Evolutionary conservation across 1,140 invertebrate species (phyloP), one percentile per base, ranked within the genome.

Genomic region (Brachionus manjavacas): DNA sequence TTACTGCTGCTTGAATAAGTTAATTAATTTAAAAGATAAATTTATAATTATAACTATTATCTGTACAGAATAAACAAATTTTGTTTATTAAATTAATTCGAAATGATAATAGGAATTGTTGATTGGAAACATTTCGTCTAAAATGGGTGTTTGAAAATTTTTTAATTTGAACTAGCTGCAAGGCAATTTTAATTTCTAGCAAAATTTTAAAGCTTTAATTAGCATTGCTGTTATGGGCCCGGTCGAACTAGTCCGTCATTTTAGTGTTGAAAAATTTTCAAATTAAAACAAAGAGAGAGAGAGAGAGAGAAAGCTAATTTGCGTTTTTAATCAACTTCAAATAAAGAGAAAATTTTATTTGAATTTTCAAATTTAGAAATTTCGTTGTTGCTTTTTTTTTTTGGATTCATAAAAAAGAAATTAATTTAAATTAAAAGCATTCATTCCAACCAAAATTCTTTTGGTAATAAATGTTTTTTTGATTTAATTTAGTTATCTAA

Each of bases 401-500:
- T 72, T 11, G 12, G 3, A 20, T 68, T 68, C 66, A 68, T 68
- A 68, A 68, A 68, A 68, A 68, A 68, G 66, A 68, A 68, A 68
- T 68, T 68, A 68, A 68, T 68, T 68, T 68, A 68, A 68, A 68
- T 68, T 68, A 68, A 68, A 68, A 68, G 25, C 66, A 68, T 68
- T 31, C 28, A 16, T 68, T 68, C 14, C 39, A 46, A 35, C 6
- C 12, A 68, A 68, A 39, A 68, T 31, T n/a, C 7, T 41, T 39
- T 20, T 72, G 28, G 35, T 20, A 72, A 72, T 72, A 72, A 72
- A 72, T 72, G 68, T 72, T 72, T 72, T 72, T 72, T 72, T 72
- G 31, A 72, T 72, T 72, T 72, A 72, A 72, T 72, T 72, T 72
- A 41, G 39, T 72, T 72, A 72, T 72, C 68, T 72, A 72, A 72